phyloP scores from a whole-genome alignment of 2,888 invertebrate genomes.

The Amiota mariae region DNA sequence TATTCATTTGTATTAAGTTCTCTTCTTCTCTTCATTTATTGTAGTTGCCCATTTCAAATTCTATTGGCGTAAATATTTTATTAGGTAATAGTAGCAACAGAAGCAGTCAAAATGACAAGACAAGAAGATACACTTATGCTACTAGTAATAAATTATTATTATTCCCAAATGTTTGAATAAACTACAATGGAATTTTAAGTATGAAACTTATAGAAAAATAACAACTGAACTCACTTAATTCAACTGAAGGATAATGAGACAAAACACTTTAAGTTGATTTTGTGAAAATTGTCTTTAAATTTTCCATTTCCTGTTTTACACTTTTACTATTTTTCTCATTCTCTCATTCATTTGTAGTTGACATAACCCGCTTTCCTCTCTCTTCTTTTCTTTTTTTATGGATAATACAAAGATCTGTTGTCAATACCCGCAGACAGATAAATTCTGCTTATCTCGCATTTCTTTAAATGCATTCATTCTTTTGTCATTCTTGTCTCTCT shows the following conservation, averaged over 20 bases:
- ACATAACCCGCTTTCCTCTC: too few relatives aligned
- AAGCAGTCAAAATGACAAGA: too few relatives aligned
- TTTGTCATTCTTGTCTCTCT: neutral
- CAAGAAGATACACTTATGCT: conserved; percentile 48
- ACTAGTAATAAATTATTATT: conserved; percentile 63
- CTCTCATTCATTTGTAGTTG: too few relatives aligned
- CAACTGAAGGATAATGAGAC: too few relatives aligned
- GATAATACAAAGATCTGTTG: conserved; percentile 36
- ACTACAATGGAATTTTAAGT: conserved; percentile 52
- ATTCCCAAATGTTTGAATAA: conserved; percentile 42
- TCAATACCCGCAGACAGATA: conserved; percentile 66
- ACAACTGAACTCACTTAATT: too few relatives aligned
- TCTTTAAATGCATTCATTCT: conserved; percentile 10
- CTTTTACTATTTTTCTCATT: too few relatives aligned
- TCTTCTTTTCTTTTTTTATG: neutral
- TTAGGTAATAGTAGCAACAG: conserved; percentile 42
- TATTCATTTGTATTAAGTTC: too few relatives aligned
- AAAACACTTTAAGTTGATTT: too few relatives aligned
- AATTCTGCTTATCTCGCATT: conserved; percentile 58
- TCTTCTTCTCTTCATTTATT: too few relatives aligned
- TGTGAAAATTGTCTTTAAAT: too few relatives aligned
- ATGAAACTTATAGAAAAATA: conserved; percentile 1
- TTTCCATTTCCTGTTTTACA: too few relatives aligned
- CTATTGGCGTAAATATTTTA: conserved; percentile 62
- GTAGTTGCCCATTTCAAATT: conserved; percentile 53